Conservation (phyloP, 1,140 invertebrate genomes). For the Thaumatotibia leucotreta region DNA sequence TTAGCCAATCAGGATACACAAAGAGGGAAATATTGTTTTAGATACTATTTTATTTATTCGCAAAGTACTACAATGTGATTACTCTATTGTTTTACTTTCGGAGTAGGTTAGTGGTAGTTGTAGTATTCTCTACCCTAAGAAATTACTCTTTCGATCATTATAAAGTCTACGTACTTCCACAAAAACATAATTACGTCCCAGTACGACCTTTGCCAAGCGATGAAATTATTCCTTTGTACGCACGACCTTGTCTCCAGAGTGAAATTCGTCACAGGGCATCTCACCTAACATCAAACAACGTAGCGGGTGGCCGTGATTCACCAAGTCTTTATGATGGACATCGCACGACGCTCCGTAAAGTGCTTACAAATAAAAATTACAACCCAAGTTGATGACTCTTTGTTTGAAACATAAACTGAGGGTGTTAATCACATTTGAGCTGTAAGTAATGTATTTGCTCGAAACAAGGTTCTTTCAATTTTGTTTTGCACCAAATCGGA, state of each 20-base stretch:
- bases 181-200: neutral
- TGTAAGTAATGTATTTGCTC: neutral
- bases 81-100: too few relatives aligned
- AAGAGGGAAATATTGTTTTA: neutral
- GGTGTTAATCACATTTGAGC: neutral
- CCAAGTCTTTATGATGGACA: slow-evolving; percentile 1
- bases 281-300: neutral
- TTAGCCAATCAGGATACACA: neutral
- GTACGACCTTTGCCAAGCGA: neutral
- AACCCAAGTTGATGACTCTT: neutral
- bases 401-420: neutral
- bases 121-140: too few relatives aligned
- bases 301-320: slow-evolving; percentile 5
- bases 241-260: slow-evolving; percentile 2
- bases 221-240: slow-evolving; percentile 6
- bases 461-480: neutral
- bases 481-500: neutral
- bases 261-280: neutral
- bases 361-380: slow-evolving; percentile 13
- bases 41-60: too few relatives aligned
- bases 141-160: too few relatives aligned
- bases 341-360: neutral
- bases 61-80: too few relatives aligned
- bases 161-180: too few relatives aligned
- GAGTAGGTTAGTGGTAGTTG: too few relatives aligned